These are phyloP conservation scores for Cyclargus thomasi DNA, from an alignment of 1,140 invertebrate species.

Conservation along the genomic window DNA sequence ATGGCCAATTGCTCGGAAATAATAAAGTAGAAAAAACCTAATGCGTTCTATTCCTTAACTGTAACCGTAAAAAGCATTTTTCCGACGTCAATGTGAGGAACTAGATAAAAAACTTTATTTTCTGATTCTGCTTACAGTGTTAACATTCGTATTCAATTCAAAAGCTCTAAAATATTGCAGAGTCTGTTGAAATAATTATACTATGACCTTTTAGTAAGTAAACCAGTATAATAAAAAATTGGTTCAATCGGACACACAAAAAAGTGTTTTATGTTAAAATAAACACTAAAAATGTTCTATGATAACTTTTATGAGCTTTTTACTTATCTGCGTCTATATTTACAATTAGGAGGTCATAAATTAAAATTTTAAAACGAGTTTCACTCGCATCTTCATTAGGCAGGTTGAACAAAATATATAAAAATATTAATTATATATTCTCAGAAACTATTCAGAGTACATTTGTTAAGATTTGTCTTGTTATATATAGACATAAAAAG, in stretches of 20 bases:
- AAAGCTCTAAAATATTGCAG: background rate
- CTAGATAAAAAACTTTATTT: no score
- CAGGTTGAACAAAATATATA: background rate
- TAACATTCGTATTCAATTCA: no score
- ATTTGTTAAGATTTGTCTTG: constrained; percentile 2
- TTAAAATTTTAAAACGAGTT: background rate
- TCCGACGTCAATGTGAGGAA: no score
- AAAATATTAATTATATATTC: background rate
- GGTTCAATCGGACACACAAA: background rate
- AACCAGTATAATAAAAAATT: background rate
- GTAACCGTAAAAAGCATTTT: no score
- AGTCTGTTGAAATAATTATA: background rate
- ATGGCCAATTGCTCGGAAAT: no score
- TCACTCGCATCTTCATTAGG: background rate
- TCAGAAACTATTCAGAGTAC: background rate
- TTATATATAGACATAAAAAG: background rate
- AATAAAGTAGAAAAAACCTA: no score
- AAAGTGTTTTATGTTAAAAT: background rate
- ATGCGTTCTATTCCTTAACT: no score
- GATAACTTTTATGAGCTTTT: constrained; percentile 3
- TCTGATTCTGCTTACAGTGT: no score
- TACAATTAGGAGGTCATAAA: background rate
- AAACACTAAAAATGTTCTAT: background rate
- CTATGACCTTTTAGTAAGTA: background rate
- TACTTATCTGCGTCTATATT: background rate